Evolutionary conservation across 2,888 invertebrate species (phyloP).

Genomic region (Oscheius sp.): DNA sequence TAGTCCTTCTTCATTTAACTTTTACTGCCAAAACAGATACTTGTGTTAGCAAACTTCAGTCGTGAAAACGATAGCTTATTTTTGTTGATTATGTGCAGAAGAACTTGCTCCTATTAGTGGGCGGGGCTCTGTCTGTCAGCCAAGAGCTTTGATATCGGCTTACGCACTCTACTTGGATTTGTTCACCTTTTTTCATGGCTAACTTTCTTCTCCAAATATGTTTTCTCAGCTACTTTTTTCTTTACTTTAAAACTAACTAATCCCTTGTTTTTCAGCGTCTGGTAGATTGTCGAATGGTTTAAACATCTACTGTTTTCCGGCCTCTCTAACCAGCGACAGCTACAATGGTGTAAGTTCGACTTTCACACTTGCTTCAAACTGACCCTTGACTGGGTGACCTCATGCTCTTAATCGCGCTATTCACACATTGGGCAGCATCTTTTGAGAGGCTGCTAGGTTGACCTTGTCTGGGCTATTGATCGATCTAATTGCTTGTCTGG

Average conservation of each 20-base stretch:
- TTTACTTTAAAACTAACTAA: not conserved
- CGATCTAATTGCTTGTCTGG: constrained; percentile 26
- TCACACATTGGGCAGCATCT: constrained; percentile 32
- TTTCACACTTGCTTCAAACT: not conserved
- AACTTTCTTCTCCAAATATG: not conserved
- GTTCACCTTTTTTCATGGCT: too few species aligned
- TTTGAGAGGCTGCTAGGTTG: constrained; percentile 13
- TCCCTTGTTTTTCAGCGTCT: not conserved
- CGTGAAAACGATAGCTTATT: too few species aligned
- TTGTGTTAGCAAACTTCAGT: too few species aligned
- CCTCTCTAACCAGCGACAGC: not conserved
- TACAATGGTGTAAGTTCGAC: not conserved
- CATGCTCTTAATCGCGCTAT: constrained; percentile 28
- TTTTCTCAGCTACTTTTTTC: not conserved
- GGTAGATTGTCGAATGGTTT: constrained; percentile 19
- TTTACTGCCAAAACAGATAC: too few species aligned
- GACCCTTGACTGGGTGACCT: constrained; percentile 6
- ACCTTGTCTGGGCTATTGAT: constrained; percentile 18
- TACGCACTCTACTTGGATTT: too few species aligned
- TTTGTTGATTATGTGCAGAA: too few species aligned
- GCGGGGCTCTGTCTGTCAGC: too few species aligned
- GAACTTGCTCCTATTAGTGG: too few species aligned
- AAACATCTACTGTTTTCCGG: constrained; percentile 3
- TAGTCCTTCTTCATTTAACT: too few species aligned
- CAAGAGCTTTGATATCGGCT: too few species aligned